Base-by-base conservation (phyloP, 2,113 vertebrate species). In the Plestiodon gilberti region DNA sequence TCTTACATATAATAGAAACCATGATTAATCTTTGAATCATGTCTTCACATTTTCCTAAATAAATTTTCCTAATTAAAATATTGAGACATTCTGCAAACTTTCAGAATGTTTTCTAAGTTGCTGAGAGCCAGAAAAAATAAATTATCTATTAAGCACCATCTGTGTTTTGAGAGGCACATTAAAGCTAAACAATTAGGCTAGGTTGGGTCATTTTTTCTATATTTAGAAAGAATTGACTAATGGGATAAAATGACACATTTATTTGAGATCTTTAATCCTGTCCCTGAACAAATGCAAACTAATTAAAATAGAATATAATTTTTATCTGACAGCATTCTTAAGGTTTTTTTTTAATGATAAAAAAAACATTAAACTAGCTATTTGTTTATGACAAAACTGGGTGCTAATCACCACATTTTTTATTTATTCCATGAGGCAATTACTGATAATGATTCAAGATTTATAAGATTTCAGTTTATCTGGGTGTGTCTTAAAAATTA, bases 191-290 rank as follows among this genome's bases (percentile, higher is more conserved):
- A 87, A 57, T 84, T 89, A 88, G 0, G 1, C 81, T 59, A 30
- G 10, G 22, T 71, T 43, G 87, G 30, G 73, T 67, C 83, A 1
- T 25, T 89, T 93, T 78, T 74, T 61, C 79, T 81, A 5, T 59
- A 87, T 67, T 43, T 88, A 88, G 65, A 85, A 22, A 28, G 14
- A 38, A 35, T 80, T 85, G 30, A 62, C 67, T 83, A 85, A 82
- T 71, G 48, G 22, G 2, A 69, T 88, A 87, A 84, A 81, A 2
- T 40, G 71, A 59, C 9, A 82, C 2, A 82, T 81, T 70, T 33
- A 67, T 28, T 77, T 89, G 74, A 89, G 83, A 91, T 10, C 10
- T 90, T 90, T 92, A 90, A 92, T 83, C 38, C 6, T 3, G 33
- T 59, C 61, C 77, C 40, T 76, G 30, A 92, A 43, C 3, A 71